These are phyloP conservation scores for Macropis europaea DNA, from an alignment of 2,888 invertebrate species.

Conservation along the genomic window DNA sequence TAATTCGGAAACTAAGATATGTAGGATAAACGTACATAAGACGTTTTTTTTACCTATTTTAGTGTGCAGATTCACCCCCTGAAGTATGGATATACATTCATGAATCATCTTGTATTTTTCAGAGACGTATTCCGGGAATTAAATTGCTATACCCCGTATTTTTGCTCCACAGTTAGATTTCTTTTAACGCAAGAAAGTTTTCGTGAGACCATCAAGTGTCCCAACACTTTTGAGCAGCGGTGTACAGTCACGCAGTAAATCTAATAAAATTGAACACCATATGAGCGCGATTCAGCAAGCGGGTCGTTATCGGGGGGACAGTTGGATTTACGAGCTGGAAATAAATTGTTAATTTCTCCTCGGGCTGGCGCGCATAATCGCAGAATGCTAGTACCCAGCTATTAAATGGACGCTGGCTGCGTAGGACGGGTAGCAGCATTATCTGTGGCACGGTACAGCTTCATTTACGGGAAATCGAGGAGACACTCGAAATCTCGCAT, in stretches of 20 bases:
- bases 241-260: slow-evolving; percentile 1
- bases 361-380: slow-evolving; percentile 26
- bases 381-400: slow-evolving; percentile 12
- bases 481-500: slow-evolving; percentile 22
- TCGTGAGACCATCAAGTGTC: too few relatives aligned
- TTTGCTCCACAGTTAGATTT: too few relatives aligned
- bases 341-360: slow-evolving; percentile 43
- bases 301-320: slow-evolving; percentile 35
- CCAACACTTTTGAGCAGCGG: too few relatives aligned
- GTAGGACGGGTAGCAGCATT: slow-evolving; percentile 19
- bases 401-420: slow-evolving; percentile 5
- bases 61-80: too few relatives aligned
- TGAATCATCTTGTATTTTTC: too few relatives aligned
- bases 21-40: too few relatives aligned
- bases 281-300: slow-evolving; percentile 28
- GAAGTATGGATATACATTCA: too few relatives aligned
- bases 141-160: too few relatives aligned
- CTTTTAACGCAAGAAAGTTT: too few relatives aligned
- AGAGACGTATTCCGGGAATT: too few relatives aligned
- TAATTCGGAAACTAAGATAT: too few relatives aligned
- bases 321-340: slow-evolving; percentile 43
- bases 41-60: too few relatives aligned
- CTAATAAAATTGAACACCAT: slow-evolving; percentile 31
- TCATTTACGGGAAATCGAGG: slow-evolving; percentile 35
- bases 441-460: slow-evolving; percentile 5